These are phyloP conservation scores for Aythya baeri DNA, from an alignment of 2,113 vertebrate species.

Conservation along the genomic window DNA sequence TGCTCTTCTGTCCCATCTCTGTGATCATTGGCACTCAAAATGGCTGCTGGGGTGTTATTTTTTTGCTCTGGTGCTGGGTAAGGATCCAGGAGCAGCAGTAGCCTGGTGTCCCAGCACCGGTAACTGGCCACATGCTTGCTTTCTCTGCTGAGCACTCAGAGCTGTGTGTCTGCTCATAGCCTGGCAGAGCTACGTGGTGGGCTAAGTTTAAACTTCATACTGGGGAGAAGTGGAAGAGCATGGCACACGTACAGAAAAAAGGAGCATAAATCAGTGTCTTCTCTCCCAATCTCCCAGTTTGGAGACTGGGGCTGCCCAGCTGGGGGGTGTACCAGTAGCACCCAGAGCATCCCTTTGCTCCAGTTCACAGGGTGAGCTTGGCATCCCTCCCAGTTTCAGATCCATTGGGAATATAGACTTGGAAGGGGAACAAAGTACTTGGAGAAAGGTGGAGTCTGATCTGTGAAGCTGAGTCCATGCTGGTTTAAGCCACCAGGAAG, in stretches of 20 bases:
- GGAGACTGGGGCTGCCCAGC: not conserved
- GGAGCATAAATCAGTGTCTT: not conserved
- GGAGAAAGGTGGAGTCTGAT: constrained; percentile 34
- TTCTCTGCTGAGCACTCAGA: not conserved
- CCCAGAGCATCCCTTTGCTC: not conserved
- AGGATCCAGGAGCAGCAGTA: not conserved
- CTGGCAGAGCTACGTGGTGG: too few species aligned
- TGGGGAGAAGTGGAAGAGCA: not conserved
- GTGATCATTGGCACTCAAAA: not conserved
- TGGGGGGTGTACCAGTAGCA: not conserved
- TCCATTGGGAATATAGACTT: constrained; percentile 60
- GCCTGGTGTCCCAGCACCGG: not conserved
- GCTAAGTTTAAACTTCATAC: not conserved
- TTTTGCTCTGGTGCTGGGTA: not conserved
- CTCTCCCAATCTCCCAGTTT: not conserved
- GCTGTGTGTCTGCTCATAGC: not conserved
- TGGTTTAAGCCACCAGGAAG: constrained; percentile 28
- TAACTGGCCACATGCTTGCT: not conserved
- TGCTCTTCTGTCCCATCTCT: not conserved
- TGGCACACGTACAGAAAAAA: too few species aligned
- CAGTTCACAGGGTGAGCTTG: constrained; percentile 1
- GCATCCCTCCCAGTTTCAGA: constrained; percentile 58
- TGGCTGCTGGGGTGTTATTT: not conserved
- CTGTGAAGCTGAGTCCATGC: not conserved
- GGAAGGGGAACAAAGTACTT: constrained; percentile 60